Percentiles rank a stretch among this genome's conserved stretches.
These are phyloP conservation scores for Drosophila serrata DNA, from an alignment of 1,140 invertebrate species.

Conservation along the genomic window DNA sequence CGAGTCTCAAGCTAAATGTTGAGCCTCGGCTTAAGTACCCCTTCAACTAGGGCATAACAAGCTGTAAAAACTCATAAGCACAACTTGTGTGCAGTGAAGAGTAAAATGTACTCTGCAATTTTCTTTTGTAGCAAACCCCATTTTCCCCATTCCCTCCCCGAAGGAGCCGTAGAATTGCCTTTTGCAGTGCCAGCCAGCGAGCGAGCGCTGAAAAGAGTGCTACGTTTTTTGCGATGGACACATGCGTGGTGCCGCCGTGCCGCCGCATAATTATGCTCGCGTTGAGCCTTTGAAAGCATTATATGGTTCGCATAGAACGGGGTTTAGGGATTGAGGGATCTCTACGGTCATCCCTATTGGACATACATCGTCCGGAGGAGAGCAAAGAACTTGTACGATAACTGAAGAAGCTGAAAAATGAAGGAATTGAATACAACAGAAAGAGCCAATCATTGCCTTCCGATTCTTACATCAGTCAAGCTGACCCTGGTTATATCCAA, in stretches of 20 bases:
- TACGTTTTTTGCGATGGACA: slow-evolving; percentile 49
- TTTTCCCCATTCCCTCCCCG: slow-evolving; percentile 18
- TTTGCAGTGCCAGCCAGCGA: slow-evolving; percentile 53
- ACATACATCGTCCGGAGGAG: slow-evolving; percentile 31
- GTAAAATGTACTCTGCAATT: slow-evolving; percentile 64
- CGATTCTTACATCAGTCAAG: slow-evolving; percentile 21
- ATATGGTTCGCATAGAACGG: slow-evolving; percentile 11
- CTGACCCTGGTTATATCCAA: slow-evolving; percentile 13
- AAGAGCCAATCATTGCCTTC: too few species aligned
- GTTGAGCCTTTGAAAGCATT: slow-evolving; percentile 72
- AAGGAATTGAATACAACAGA: neutral
- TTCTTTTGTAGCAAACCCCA: slow-evolving; percentile 51
- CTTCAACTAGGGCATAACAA: slow-evolving; percentile 10
- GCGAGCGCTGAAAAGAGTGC: slow-evolving; percentile 30
- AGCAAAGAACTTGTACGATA: slow-evolving; percentile 32
- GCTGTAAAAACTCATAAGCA: slow-evolving; percentile 61
- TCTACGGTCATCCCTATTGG: slow-evolving; percentile 31
- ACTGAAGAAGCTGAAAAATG: slow-evolving; percentile 14
- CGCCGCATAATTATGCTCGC: slow-evolving; percentile 66
- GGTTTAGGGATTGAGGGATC: slow-evolving; percentile 27
- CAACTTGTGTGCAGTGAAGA: slow-evolving; percentile 55
- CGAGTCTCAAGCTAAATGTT: neutral
- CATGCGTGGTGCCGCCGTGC: slow-evolving; percentile 51
- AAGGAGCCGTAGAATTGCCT: slow-evolving; percentile 42
- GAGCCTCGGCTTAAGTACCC: neutral